Conservation (phyloP, 2,797 vertebrate genomes). For the Capromys pilorides region DNA sequence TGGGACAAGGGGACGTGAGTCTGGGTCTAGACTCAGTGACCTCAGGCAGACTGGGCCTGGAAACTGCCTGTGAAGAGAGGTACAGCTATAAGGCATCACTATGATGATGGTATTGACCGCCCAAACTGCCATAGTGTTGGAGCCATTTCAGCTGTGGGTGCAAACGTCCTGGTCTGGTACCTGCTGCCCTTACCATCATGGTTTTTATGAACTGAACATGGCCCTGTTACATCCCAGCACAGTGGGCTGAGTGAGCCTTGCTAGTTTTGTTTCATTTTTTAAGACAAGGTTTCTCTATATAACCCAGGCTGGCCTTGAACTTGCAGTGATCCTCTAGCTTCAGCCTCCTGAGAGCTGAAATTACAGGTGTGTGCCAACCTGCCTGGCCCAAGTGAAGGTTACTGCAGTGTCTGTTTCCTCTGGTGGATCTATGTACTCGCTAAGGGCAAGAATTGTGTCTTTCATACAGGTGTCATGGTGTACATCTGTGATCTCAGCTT, state of each 20-base stretch:
- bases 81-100: too few relatives aligned
- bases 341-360: neutral
- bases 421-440: neutral
- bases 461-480: neutral
- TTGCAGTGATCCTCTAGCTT: neutral
- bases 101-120: neutral
- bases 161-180: neutral
- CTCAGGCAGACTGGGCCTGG: neutral
- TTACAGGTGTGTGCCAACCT: neutral
- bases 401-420: neutral
- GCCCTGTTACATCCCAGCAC: rapidly evolving
- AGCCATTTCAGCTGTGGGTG: neutral
- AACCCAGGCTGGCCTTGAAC: neutral
- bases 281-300: neutral
- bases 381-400: neutral
- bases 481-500: neutral
- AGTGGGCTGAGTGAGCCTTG: neutral
- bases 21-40: neutral
- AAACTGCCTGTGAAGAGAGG: neutral
- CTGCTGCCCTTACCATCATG: neutral
- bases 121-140: neutral
- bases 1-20: too few relatives aligned
- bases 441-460: neutral
- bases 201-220: neutral
- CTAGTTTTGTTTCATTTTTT: neutral